These are phyloP conservation scores for Apodemia duryi DNA, from an alignment of 2,888 invertebrate genomes.

Conservation along the genomic window DNA sequence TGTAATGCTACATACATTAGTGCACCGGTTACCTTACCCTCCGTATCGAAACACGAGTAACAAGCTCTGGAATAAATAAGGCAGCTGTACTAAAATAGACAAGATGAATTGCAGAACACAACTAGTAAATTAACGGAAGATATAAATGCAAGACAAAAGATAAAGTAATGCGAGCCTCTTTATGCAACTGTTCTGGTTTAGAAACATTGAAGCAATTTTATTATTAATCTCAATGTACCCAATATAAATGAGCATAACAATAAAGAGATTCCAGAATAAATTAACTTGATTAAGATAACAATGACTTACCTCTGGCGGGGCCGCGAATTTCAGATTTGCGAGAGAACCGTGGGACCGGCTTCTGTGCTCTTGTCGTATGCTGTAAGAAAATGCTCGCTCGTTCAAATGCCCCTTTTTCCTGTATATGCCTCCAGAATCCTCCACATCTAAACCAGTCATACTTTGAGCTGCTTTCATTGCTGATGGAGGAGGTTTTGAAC, in stretches of 20 bases:
- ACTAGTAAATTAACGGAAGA: neutral
- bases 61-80: too few relatives aligned
- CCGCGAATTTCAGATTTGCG: slow-evolving; percentile 93
- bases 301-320: slow-evolving; percentile 79
- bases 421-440: slow-evolving; percentile 86
- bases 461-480: slow-evolving; percentile 84
- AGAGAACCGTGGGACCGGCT: slow-evolving; percentile 95
- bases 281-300: slow-evolving; percentile 15
- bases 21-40: too few relatives aligned
- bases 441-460: slow-evolving; percentile 82
- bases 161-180: neutral
- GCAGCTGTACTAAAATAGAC: too few relatives aligned
- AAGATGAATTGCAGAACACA: neutral
- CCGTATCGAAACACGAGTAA: too few relatives aligned
- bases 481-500: slow-evolving; percentile 81
- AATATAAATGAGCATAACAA: neutral
- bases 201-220: neutral
- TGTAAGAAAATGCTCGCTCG: slow-evolving; percentile 95
- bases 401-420: slow-evolving; percentile 94
- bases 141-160: too few relatives aligned
- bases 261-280: neutral
- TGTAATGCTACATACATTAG: too few relatives aligned
- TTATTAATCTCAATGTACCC: neutral
- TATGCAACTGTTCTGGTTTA: slow-evolving; percentile 5
- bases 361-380: slow-evolving; percentile 95